phyloP scores from a whole-genome alignment of 2,797 vertebrate genomes.

The Anguilla obscura region DNA sequence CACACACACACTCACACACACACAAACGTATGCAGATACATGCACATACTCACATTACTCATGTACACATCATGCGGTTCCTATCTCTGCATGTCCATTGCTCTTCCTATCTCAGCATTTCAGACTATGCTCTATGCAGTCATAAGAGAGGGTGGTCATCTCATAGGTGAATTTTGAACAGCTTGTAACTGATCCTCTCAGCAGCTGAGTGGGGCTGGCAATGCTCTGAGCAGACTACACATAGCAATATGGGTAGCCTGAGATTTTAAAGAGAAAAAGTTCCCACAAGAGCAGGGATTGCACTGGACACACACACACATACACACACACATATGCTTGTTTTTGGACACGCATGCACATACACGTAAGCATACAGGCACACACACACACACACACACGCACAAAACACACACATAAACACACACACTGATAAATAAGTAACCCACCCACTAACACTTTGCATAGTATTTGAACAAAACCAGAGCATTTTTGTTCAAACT shows the following conservation, averaged over 20 bases:
- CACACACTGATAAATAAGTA: not conserved
- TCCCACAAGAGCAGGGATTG: not conserved
- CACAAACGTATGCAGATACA: not conserved
- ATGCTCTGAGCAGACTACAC: not conserved
- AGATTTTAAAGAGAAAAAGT: not conserved
- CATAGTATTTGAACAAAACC: not conserved
- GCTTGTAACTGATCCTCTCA: not conserved
- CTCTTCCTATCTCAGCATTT: not conserved
- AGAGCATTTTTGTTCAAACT: no score
- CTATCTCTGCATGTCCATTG: not conserved
- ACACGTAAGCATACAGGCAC: not conserved
- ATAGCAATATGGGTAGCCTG: not conserved
- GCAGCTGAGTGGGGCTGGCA: not conserved
- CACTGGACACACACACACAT: not conserved
- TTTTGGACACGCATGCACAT: no score
- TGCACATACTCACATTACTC: not conserved
- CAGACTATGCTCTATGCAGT: not conserved
- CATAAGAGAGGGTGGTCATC: not conserved
- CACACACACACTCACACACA: not conserved
- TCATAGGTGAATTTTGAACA: not conserved
- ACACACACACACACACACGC: no score
- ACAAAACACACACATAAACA: not conserved
- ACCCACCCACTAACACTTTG: not conserved
- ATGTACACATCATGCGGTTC: not conserved
- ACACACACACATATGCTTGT: no score